Conservation (phyloP, 1,140 invertebrate genomes). For the Saccostrea glomerata region DNA sequence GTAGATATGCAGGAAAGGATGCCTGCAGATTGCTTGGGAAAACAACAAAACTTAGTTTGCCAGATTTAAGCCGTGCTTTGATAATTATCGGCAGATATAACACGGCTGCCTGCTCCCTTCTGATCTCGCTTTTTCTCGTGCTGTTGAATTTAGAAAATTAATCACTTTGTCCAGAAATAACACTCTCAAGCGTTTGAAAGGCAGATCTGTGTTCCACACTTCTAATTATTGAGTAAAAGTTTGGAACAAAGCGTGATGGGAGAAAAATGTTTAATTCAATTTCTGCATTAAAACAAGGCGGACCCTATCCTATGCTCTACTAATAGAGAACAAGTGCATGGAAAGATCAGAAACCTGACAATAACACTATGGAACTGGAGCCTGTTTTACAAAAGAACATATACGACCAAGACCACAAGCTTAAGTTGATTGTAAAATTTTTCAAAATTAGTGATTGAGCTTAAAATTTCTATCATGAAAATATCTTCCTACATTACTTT, state of each 20-base stretch:
- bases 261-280: background rate
- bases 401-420: no score
- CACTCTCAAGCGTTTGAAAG: background rate
- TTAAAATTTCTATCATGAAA: no score
- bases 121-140: background rate
- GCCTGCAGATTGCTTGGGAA: background rate
- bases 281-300: no score
- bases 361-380: no score
- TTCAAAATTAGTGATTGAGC: no score
- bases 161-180: constrained; percentile 3
- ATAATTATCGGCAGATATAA: background rate
- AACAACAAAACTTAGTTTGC: background rate
- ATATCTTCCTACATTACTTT: no score
- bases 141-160: background rate
- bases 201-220: background rate
- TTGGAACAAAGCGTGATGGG: background rate
- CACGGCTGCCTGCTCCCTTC: background rate
- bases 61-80: constrained; percentile 23
- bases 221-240: background rate
- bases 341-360: no score
- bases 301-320: no score
- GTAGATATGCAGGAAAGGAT: background rate
- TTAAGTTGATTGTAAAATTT: no score
- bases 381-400: no score
- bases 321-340: no score